Evolutionary conservation across 2,888 invertebrate species (phyloP), one percentile per base, ranked within the genome.

Genomic region (Idaea dimidiata): DNA sequence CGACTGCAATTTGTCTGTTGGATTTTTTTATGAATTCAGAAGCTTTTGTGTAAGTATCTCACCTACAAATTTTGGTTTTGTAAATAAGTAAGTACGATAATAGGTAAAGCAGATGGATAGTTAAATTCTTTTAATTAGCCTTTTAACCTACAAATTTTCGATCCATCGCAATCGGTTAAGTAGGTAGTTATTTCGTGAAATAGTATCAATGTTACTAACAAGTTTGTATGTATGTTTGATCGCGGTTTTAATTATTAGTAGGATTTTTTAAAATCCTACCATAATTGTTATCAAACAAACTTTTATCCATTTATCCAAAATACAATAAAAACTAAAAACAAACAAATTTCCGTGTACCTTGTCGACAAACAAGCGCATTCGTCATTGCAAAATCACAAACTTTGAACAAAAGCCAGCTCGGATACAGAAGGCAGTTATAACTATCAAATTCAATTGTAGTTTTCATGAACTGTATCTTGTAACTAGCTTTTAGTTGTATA

Each of bases 371-470:
- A 58, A 61, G 33, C 55, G 10, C 43, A 43, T 43, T 43, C 43
- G 43, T 43, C 43, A 43, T 43, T 10, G 43, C 43, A 14, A 43
- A 43, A 43, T 43, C 43, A 43, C 59, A 56, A 69, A 71, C 62
- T 69, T 71, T 61, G 60, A 62, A 69, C 69, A 69, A 71, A 64
- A 66, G 67, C 62, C 59, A 60, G 59, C 63, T 63, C 63, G 62
- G 65, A 59, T 59, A 65, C 65, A 64, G 64, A 58, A 65, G 66
- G 66, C 65, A 61, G 61, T 59, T 59, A 62, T n/a, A 66, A 69
- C 59, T 71, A 69, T 65, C 59, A 65, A 67, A 71, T 71, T 69
- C 67, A 71, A 69, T 71, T 68, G 64, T 65, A 71, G 65, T 71
- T 71, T 68, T 65, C 66, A 61, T 64, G 59, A 62, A 66, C 67